These are phyloP conservation scores for Tokudaia muenninki DNA, from an alignment of 2,797 vertebrate genomes.

Conservation along the genomic window DNA sequence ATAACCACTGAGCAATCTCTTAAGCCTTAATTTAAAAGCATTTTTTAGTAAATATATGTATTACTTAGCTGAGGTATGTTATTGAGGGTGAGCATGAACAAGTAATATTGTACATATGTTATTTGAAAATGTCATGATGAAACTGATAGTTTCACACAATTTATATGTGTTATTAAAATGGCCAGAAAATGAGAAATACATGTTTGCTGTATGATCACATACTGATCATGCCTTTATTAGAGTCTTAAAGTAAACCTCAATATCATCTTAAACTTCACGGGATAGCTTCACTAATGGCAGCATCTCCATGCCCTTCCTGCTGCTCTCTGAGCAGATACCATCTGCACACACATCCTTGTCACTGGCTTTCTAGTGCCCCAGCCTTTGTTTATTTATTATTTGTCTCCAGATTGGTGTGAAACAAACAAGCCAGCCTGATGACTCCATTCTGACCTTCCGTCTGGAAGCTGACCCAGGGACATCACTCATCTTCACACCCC, in stretches of 20 bases:
- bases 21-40: neutral
- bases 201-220: neutral
- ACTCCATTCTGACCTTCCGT: rapidly evolving
- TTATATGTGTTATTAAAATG: neutral
- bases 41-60: neutral
- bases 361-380: neutral
- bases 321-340: neutral
- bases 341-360: neutral
- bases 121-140: neutral
- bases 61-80: neutral
- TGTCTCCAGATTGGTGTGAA: neutral
- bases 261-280: neutral
- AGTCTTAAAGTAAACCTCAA: neutral
- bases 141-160: neutral
- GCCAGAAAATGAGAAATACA: neutral
- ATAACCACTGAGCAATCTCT: neutral
- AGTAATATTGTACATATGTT: neutral
- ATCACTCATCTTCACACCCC: neutral
- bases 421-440: rapidly evolving
- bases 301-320: neutral
- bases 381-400: neutral
- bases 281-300: neutral
- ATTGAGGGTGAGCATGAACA: neutral
- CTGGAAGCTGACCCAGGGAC: neutral
- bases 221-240: neutral